These are phyloP conservation scores for Mongoloraphidia duomilia DNA, from an alignment of 2,888 invertebrate genomes.

Conservation along the genomic window DNA sequence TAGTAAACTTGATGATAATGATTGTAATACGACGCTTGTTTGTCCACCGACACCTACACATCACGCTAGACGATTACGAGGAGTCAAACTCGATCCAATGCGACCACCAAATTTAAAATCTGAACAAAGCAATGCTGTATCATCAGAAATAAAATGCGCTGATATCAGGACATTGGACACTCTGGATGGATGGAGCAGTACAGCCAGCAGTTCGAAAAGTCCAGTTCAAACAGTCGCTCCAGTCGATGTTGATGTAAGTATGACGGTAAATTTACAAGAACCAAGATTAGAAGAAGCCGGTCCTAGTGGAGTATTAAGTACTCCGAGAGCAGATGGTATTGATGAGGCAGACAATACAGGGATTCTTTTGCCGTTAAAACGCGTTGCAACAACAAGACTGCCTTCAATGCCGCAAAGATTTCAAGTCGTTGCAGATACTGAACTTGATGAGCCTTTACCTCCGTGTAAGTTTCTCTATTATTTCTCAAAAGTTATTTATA, in stretches of 20 bases:
- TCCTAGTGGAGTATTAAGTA: no score
- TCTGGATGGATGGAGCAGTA: constrained; percentile 18
- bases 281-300: no score
- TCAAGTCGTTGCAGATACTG: constrained; percentile 29
- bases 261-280: no score
- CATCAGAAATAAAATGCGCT: constrained; percentile 28
- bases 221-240: neutral
- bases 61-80: constrained; percentile 55
- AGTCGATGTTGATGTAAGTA: no score
- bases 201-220: constrained; percentile 7
- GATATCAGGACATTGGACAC: constrained; percentile 27
- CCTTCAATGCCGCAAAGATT: constrained; percentile 62
- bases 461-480: constrained; percentile 44
- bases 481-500: neutral
- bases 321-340: constrained; percentile 3
- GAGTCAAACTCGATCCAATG: constrained; percentile 23
- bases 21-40: constrained; percentile 38
- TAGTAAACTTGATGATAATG: constrained; percentile 8
- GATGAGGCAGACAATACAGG: constrained; percentile 18
- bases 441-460: constrained; percentile 70
- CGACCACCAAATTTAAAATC: constrained; percentile 38
- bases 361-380: constrained; percentile 44
- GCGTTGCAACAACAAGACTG: constrained; percentile 57
- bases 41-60: constrained; percentile 83
- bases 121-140: constrained; percentile 26